Conservation (phyloP, 2,888 invertebrate species). For the Thecocarcelia acutangulata region DNA sequence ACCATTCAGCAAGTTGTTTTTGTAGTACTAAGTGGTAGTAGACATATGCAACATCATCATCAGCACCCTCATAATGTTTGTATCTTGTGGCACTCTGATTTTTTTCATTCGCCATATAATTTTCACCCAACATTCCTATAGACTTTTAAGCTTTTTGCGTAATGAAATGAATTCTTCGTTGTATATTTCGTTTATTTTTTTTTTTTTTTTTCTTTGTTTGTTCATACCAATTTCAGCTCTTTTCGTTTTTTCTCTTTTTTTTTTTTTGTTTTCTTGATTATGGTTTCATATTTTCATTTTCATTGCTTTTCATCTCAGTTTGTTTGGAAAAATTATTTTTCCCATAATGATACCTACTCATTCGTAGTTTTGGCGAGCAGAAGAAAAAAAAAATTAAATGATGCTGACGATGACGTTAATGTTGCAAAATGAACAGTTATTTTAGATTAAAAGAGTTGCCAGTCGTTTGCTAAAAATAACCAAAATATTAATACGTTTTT, state of each 20-base stretch:
- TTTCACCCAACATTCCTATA: constrained; percentile 58
- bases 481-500: no score
- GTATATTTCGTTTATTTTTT: not conserved
- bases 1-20: constrained; percentile 29
- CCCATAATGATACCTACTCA: constrained; percentile 50
- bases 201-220: constrained; percentile 9
- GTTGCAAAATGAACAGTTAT: constrained; percentile 62
- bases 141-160: constrained; percentile 67
- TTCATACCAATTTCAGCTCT: constrained; percentile 36
- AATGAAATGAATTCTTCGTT: constrained; percentile 62
- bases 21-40: constrained; percentile 22
- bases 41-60: constrained; percentile 17
- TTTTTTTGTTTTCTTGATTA: not conserved
- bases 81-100: constrained; percentile 11
- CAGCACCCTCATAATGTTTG: constrained; percentile 22
- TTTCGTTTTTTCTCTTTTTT: not conserved
- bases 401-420: constrained; percentile 51
- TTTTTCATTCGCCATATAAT: constrained; percentile 38
- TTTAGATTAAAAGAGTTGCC: constrained; percentile 51
- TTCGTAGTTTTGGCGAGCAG: constrained; percentile 14
- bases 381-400: not conserved
- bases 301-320: constrained; percentile 59
- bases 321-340: constrained; percentile 60
- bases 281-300: constrained; percentile 58
- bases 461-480: not conserved